Evolutionary conservation across 2,113 vertebrate genomes (phyloP).

Genomic region (Pogona vitticeps): DNA sequence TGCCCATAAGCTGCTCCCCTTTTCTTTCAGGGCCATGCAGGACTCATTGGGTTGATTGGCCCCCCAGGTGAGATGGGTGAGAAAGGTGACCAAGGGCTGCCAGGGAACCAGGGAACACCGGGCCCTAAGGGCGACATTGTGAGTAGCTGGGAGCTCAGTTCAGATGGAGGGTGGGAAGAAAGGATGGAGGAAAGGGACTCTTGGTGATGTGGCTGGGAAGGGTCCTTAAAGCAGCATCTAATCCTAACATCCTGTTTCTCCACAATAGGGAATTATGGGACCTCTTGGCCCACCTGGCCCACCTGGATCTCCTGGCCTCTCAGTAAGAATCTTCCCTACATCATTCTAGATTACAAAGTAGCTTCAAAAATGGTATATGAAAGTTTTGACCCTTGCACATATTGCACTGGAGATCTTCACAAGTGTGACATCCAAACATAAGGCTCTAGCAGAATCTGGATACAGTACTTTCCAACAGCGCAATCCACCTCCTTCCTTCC

Average conservation of each 20-base stretch:
- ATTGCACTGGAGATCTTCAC: background rate
- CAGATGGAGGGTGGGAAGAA: background rate
- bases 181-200: background rate
- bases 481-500: background rate
- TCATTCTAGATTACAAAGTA: background rate
- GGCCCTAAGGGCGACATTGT: conserved; percentile 89
- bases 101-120: conserved; percentile 82
- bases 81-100: conserved; percentile 90
- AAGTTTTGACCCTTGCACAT: background rate
- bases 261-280: conserved; percentile 78
- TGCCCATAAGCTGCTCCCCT: background rate
- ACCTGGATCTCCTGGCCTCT: conserved; percentile 82
- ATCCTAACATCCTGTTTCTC: background rate
- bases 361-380: background rate
- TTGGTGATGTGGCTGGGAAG: background rate
- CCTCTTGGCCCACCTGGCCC: conserved; percentile 80
- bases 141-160: conserved; percentile 44
- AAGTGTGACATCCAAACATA: background rate
- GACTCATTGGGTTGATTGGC: conserved; percentile 88
- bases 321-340: conserved; percentile 75
- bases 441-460: background rate
- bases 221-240: background rate
- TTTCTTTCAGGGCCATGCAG: conserved; percentile 84
- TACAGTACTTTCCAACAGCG: too few species aligned
- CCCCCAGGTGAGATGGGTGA: conserved; percentile 90